Evolutionary conservation across 2,113 vertebrate genomes (phyloP).

Genomic region (Propithecus coquereli): DNA sequence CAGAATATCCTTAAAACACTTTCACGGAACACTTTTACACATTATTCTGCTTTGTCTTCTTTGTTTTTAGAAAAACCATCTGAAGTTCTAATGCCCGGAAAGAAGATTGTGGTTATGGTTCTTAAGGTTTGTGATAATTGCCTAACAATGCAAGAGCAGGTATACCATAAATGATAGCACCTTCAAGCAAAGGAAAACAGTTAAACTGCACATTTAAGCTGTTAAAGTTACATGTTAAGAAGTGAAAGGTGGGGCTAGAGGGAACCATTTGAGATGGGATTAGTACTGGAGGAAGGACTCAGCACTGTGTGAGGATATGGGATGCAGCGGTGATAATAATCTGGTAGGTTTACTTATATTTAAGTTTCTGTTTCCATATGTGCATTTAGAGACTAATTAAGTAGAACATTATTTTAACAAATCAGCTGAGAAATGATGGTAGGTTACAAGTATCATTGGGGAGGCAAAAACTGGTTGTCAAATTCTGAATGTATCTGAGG

Average conservation of each 20-base stretch:
- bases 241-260: not conserved
- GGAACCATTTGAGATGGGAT: not conserved
- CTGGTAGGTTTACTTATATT: not conserved
- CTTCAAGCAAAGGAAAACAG: not conserved
- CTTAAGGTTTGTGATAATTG: not conserved
- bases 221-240: not conserved
- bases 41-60: not conserved
- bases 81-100: not conserved
- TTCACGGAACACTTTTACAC: not conserved
- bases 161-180: not conserved
- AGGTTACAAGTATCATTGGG: too few relatives aligned
- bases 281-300: not conserved
- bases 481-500: too few relatives aligned
- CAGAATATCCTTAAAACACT: not conserved
- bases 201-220: not conserved
- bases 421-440: too few relatives aligned
- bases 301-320: too few relatives aligned
- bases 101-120: not conserved
- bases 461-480: too few relatives aligned
- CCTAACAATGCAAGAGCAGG: not conserved
- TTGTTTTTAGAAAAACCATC: not conserved
- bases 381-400: too few relatives aligned
- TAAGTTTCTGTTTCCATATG: too few relatives aligned
- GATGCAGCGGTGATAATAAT: not conserved
- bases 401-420: too few relatives aligned